Percentiles rank a stretch among this genome's conserved stretches.
These are phyloP conservation scores for Caenorhabditis wallacei DNA, from an alignment of 2,888 invertebrate genomes.

Conservation along the genomic window DNA sequence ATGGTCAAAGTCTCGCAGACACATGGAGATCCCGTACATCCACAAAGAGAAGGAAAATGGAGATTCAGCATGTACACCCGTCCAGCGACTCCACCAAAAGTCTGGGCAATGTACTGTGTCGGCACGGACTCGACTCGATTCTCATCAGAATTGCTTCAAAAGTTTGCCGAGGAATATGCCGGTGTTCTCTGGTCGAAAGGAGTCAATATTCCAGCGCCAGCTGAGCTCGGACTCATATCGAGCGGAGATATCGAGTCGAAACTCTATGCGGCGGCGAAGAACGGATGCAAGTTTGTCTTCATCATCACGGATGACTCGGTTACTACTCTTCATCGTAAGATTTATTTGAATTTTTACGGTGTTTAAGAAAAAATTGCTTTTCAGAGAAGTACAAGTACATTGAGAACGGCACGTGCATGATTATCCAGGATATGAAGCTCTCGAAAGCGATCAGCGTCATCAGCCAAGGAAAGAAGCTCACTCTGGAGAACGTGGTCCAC, in stretches of 20 bases:
- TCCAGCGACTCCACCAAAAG: constrained; percentile 2
- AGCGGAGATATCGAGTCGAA: constrained; percentile 1
- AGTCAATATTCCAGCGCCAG: background rate
- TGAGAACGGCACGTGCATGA: constrained; percentile 69
- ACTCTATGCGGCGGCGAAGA: constrained; percentile 7
- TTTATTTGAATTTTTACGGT: background rate
- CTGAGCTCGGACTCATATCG: background rate
- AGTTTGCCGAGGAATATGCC: constrained; percentile 12
- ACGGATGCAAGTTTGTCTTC: constrained; percentile 44
- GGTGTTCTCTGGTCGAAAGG: background rate
- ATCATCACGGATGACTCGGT: constrained; percentile 52
- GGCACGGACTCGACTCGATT: constrained; percentile 1
- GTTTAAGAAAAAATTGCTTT: background rate
- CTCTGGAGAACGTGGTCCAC: constrained; percentile 75
- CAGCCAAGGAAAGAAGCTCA: constrained; percentile 58
- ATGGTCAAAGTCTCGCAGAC: background rate
- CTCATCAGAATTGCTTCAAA: background rate
- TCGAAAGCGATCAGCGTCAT: constrained; percentile 58
- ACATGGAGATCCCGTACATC: background rate
- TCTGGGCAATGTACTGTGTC: constrained; percentile 39
- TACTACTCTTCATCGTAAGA: constrained; percentile 45
- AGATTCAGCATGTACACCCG: background rate
- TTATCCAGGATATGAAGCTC: constrained; percentile 77
- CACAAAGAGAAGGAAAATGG: constrained; percentile 18
- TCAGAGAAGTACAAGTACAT: constrained; percentile 61